Base-by-base conservation (phyloP, 1,140 invertebrate genomes). In the Caerostris darwini region DNA sequence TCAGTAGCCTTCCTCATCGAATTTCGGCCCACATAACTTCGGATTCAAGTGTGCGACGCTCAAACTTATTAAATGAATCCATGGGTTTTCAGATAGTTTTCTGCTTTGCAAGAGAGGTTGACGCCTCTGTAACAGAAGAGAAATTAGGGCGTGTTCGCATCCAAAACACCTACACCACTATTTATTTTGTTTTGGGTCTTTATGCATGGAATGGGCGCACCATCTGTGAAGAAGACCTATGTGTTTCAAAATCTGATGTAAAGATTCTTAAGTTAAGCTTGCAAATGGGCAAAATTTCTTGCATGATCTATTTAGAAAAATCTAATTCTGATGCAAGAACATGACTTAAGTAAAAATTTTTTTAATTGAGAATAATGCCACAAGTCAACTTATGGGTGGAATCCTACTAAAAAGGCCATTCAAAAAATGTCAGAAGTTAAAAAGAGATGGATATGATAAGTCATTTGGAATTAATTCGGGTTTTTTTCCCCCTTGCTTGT, bases 61-160 rank as follows among this genome's bases (percentile, higher is more conserved):
- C 4, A 19, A 77, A 77, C 50, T 77, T 77, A 77, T 77, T 53
- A 77, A 77, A 50, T 34, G 71, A 77, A 34, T 77, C 50, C 10
- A 14, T 10, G 4, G 3, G 50, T 77, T 77, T 77, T 77, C 7
- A 50, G 50, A 34, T 7, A 12, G 7, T 77, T 8, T 77, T 50
- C 56, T 85, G 77, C 57, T 19, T 7, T 12, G 83, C 57, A 7
- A 85, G 34, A 85, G 34, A 59, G 57, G 83, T 85, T 85, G 57
- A 85, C 83, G 83, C 83, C 83, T 85, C 56, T 85, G 83, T 85
- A 58, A 85, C 83, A 85, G 56, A 85, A 59, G 57, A 57, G 54
- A 54, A 85, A 85, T 85, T 85, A 85, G 83, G 83, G 83, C 19
- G 83, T 85, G 83, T 85, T 85, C 56, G 12, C 56, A 85, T 85